Base-by-base conservation (phyloP, 2,888 invertebrate genomes). In the Pseudoips prasinana region DNA sequence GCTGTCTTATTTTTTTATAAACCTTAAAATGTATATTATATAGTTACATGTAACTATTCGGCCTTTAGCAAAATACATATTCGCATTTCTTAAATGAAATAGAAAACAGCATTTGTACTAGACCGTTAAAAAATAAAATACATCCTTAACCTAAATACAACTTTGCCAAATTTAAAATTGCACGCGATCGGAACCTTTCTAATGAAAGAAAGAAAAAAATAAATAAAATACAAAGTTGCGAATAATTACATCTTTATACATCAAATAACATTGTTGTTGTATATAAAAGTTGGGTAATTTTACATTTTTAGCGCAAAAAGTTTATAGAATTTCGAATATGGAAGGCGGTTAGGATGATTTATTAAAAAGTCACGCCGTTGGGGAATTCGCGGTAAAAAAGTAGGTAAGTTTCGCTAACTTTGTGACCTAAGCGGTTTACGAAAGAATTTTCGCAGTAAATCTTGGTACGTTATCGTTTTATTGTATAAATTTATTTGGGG, bases 281-380 rank as follows among this genome's bases (percentile, higher is more conserved):
- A 49, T 3, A 43, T 30, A 31, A 56, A 57, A 42, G 38, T 58
- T 50, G 1, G 35, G 38, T 40, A 44, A 48, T 54, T 53, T 49
- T 46, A 53, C 49, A 35, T 46, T 48, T 34, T 2, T 20, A 20
- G 20, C 4, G 7, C 20, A 26, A 6, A 44, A 51, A 48, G 20
- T 58, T 54, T 56, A 46, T 46, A 46, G 38, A 51, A 57, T 43
- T 46, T 55, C 32, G 46, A 58, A 58, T 32, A 57, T 48, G 51
- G 49, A 10, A 34, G 30, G 22, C 25, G 34, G 36, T 46, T 46
- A 29, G 9, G 22, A 55, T 58, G 57, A 57, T 57, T 57, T 57
- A 57, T 58, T 51, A 37, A 48, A 33, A 45, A 48, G 28, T 46
- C 27, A 29, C 44, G 33, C 24, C 44, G 33, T 42, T 46, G 38